Evolutionary conservation across 1,140 invertebrate genomes (phyloP).

Genomic region (Antheraea pernyi): DNA sequence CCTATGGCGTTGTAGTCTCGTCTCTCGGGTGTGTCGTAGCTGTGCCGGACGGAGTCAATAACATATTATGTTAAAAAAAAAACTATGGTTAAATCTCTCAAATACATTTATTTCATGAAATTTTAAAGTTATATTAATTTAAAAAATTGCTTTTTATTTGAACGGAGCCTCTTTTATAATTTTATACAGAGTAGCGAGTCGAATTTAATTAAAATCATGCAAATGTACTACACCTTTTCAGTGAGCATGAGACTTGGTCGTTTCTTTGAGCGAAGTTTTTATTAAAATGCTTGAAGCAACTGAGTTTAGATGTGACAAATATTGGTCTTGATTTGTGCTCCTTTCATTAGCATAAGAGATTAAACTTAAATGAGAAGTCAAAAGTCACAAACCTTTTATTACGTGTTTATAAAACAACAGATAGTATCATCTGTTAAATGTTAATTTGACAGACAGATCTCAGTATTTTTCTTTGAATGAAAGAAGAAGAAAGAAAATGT

Average conservation of each 20-base stretch:
- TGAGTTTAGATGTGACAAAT: constrained; percentile 30
- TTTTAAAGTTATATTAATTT: not conserved
- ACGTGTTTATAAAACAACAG: not conserved
- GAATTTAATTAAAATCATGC: constrained; percentile 59
- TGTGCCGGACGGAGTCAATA: too few species aligned
- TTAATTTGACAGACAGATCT: too few species aligned
- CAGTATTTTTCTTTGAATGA: too few species aligned
- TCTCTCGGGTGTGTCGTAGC: too few species aligned
- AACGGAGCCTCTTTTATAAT: constrained; percentile 30
- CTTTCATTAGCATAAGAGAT: constrained; percentile 12
- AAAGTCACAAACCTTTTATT: not conserved
- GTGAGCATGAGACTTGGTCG: constrained; percentile 34
- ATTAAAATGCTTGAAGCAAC: constrained; percentile 31
- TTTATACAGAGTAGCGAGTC: constrained; percentile 34
- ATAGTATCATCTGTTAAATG: too few species aligned
- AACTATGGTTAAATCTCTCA: too few species aligned
- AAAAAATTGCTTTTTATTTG: not conserved
- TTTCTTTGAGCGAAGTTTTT: constrained; percentile 37
- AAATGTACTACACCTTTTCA: constrained; percentile 49
- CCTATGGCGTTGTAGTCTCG: too few species aligned
- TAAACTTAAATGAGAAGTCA: not conserved
- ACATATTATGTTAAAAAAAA: too few species aligned
- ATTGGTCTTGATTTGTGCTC: constrained; percentile 13
- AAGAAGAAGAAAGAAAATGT: too few species aligned
- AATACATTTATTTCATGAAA: too few species aligned